Conservation (phyloP, 2,113 vertebrate genomes). For the Mobula birostris region DNA sequence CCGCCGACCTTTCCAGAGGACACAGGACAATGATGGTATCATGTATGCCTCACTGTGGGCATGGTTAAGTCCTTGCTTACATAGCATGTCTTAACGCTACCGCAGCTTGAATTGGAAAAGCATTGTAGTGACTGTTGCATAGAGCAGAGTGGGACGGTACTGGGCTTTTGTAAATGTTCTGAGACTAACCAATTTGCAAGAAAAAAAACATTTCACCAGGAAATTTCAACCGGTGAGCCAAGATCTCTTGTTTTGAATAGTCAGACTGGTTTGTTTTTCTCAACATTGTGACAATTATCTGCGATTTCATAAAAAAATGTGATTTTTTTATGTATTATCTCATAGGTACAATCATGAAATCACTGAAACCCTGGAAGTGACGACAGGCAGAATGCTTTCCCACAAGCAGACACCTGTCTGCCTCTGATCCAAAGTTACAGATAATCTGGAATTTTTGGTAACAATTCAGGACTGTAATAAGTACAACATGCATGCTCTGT, state of each 20-base stretch:
- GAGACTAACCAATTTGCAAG: constrained; percentile 29
- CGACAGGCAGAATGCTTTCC: background rate
- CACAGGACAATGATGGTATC: constrained; percentile 14
- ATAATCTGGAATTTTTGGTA: background rate
- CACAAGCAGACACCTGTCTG: background rate
- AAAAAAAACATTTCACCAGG: background rate
- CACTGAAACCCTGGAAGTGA: background rate
- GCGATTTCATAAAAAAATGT: background rate
- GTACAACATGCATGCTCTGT: background rate
- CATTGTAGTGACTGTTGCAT: background rate
- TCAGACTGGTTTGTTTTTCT: background rate
- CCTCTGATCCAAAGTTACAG: background rate
- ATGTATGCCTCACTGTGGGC: constrained; percentile 1
- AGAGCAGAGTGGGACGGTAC: background rate
- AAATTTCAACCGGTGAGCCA: constrained; percentile 8
- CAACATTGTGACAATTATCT: background rate
- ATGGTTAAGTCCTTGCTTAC: constrained; percentile 1
- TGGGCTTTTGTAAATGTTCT: constrained; percentile 12
- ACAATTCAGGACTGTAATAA: background rate
- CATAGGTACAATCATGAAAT: background rate
- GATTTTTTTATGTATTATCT: background rate
- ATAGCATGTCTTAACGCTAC: background rate
- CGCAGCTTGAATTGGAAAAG: background rate
- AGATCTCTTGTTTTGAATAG: background rate
- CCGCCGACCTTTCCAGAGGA: background rate